Evolutionary conservation across 2,888 invertebrate genomes (phyloP).

Genomic region (Stenodera caucasica): DNA sequence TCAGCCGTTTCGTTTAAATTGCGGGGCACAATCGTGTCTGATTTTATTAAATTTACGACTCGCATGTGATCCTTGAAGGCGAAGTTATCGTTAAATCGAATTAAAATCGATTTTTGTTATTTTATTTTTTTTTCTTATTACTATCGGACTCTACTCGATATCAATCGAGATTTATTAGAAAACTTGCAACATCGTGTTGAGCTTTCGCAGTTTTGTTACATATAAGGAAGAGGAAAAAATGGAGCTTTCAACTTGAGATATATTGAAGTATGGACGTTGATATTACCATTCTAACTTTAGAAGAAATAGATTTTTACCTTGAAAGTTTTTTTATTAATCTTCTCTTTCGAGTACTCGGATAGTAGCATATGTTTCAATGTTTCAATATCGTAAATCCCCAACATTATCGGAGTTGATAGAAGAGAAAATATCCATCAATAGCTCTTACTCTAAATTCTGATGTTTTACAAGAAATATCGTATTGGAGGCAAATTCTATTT

Average conservation of each 20-base stretch:
- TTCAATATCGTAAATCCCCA: background rate
- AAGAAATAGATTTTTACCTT: background rate
- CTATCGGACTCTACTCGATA: background rate
- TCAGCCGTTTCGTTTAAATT: background rate
- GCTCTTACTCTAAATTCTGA: no score
- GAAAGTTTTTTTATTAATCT: background rate
- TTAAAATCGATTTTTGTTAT: background rate
- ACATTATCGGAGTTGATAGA: background rate
- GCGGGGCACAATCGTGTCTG: background rate
- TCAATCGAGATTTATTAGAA: conserved; percentile 8
- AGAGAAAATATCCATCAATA: no score
- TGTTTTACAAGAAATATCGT: background rate
- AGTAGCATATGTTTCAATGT: no score
- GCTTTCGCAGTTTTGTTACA: background rate
- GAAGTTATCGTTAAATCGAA: background rate
- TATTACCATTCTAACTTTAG: conserved; percentile 4
- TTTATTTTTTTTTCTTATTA: background rate
- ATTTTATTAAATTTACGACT: conserved; percentile 7
- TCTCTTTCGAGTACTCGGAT: background rate
- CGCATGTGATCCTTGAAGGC: background rate
- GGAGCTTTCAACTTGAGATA: background rate
- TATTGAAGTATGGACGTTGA: background rate
- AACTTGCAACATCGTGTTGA: background rate
- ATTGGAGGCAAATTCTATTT: background rate
- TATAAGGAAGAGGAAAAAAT: background rate